Conservation (phyloP, 2,888 invertebrate genomes). For the Marronus borbonicus region DNA sequence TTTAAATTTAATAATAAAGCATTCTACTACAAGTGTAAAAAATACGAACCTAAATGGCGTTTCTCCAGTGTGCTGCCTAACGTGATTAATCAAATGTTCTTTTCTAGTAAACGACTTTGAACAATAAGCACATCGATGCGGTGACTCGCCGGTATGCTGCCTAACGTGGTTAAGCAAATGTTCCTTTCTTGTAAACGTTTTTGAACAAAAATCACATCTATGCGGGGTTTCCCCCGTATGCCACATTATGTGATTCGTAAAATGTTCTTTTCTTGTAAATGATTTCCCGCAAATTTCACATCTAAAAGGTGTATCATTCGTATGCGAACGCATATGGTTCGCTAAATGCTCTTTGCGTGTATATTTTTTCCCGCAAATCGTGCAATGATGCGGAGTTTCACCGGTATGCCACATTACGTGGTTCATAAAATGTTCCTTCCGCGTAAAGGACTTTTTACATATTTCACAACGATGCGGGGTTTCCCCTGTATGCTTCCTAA, state of each 20-base stretch:
- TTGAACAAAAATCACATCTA: constrained; percentile 85
- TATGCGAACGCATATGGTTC: constrained; percentile 91
- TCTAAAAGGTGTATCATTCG: constrained; percentile 86
- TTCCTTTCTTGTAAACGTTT: constrained; percentile 85
- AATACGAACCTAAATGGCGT: constrained; percentile 78
- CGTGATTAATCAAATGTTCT: constrained; percentile 90
- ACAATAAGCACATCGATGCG: constrained; percentile 89
- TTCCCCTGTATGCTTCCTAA: constrained; percentile 83
- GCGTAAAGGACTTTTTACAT: constrained; percentile 84
- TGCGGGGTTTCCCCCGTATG: constrained; percentile 85
- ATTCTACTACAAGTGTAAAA: neutral
- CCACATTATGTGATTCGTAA: constrained; percentile 93
- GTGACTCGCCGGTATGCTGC: constrained; percentile 87
- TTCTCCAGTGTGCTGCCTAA: constrained; percentile 85
- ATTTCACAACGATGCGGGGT: constrained; percentile 85
- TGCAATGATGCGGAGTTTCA: constrained; percentile 91
- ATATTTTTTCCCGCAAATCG: constrained; percentile 90
- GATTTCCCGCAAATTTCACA: constrained; percentile 92
- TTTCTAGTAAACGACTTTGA: constrained; percentile 90
- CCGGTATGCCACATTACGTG: constrained; percentile 89
- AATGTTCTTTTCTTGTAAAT: constrained; percentile 91
- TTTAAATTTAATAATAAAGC: no score
- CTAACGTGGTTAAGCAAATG: constrained; percentile 84
- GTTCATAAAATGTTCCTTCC: constrained; percentile 86
- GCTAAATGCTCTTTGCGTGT: constrained; percentile 91